Base-by-base conservation (phyloP, 1,140 invertebrate species). In the Pseudomyrmex dendroicus region DNA sequence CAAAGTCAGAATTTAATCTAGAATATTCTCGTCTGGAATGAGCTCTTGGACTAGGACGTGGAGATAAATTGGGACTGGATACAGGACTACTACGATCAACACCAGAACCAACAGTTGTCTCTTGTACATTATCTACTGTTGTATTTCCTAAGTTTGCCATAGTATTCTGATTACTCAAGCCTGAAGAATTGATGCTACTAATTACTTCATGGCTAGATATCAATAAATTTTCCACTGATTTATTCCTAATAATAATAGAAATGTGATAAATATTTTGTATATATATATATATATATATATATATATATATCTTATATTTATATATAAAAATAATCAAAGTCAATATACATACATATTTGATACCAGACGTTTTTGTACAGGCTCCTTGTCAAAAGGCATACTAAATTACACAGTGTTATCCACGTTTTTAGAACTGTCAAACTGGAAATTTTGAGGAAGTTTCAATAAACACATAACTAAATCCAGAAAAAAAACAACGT, bases 131-230 rank as follows among this genome's bases (percentile, higher is more conserved):
- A 1, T 94, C 93, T 20, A 12, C 2, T 0, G 84, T 86, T 15
- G 78, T 90, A 86, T 90, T 93, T 17, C 91, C 89, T 12, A 91
- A 59, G 84, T 91, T 93, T 46, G 73, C 57, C 3, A 90, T 84
- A 35, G 91, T 84, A 73, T 73, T 90, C 7, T 92, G 91, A 72
- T 88, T 87, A 35, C 89, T 82, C 25, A 93, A 84, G 5, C 91
- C 91, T 1, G 93, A 91, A 7, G 93, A 94, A 83, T 91, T 95
- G 86, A 94, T 94, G 67, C 93, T 94, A 76, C 83, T 93, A 13
- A 96, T 95, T 52, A 96, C 95, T 91, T 96, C 96, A 87, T 96
- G 96, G 77, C 95, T 96, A 63, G 95, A 96, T 89, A 96, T 94
- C 64, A 96, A 92, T 54, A 96, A 90, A 90, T 96, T 96, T 91